Conservation (phyloP, 2,113 vertebrate genomes). For the Carassius auratus region DNA sequence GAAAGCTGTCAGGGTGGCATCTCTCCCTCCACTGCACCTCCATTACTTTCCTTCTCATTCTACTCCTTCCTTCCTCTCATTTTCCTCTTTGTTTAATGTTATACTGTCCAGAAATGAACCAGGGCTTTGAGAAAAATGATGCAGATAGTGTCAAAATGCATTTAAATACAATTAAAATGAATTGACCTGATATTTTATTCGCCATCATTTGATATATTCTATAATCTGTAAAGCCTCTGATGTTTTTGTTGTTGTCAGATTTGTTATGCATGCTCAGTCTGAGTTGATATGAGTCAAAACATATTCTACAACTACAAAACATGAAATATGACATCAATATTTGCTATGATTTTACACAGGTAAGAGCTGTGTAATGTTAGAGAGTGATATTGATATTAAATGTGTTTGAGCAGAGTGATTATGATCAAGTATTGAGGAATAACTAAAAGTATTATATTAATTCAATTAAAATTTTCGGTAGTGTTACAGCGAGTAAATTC, state of each 20-base stretch:
- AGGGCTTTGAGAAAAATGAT: neutral
- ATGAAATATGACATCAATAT: neutral
- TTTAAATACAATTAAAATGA: neutral
- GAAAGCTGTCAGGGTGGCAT: slow-evolving; percentile 47
- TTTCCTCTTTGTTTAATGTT: slow-evolving; percentile 2
- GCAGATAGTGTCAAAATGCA: neutral
- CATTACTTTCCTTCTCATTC: neutral
- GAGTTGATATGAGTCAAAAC: neutral
- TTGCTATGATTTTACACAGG: neutral
- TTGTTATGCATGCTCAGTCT: neutral
- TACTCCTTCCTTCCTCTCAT: neutral
- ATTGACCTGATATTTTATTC: no score
- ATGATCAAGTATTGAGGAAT: neutral
- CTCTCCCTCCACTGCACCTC: slow-evolving; percentile 24
- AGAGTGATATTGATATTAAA: neutral
- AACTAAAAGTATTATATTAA: neutral
- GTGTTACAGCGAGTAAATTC: no score
- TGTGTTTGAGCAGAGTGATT: neutral
- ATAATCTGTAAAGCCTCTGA: neutral
- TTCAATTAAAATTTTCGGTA: neutral
- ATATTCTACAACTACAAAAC: no score
- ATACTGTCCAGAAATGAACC: neutral
- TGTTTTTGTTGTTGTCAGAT: neutral
- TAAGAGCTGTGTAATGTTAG: neutral
- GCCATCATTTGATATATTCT: neutral